Evolutionary conservation across 2,113 vertebrate genomes (phyloP).

Genomic region (Cercocebus atys): DNA sequence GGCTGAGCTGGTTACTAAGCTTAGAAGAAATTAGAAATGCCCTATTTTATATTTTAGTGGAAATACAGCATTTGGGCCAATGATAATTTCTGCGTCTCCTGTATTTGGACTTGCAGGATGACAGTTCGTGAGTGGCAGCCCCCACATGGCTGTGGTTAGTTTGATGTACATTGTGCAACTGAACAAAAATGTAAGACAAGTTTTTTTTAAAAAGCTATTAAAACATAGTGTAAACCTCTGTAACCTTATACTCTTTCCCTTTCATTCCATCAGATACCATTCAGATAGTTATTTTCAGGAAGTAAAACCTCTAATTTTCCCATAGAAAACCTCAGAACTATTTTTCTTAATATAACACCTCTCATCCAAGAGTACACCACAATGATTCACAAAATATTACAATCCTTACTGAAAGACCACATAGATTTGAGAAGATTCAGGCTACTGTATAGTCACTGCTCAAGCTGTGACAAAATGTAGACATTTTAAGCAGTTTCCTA

Average conservation of each 20-base stretch:
- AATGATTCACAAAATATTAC: neutral
- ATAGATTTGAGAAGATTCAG: fast-evolving
- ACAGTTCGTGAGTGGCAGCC: neutral
- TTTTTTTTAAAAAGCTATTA: neutral
- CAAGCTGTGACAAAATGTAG: too few relatives aligned
- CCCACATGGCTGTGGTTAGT: neutral
- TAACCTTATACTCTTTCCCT: neutral
- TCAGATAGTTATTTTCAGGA: slow-evolving; percentile 44
- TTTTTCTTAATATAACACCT: neutral
- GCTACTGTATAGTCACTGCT: too few relatives aligned
- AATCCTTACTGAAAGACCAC: neutral
- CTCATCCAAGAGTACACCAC: neutral
- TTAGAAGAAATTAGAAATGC: neutral
- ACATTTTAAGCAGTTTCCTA: neutral
- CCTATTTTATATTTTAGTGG: neutral
- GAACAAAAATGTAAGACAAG: neutral
- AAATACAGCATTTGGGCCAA: neutral
- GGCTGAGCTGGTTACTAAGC: neutral
- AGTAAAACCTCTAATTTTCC: neutral
- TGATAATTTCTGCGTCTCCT: too few relatives aligned
- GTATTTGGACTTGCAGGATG: neutral
- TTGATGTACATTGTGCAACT: neutral
- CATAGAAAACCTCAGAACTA: neutral
- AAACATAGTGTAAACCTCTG: neutral
- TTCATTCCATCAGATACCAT: neutral